Base-by-base conservation (phyloP, 2,113 vertebrate genomes). In the Eubucco bourcierii region DNA sequence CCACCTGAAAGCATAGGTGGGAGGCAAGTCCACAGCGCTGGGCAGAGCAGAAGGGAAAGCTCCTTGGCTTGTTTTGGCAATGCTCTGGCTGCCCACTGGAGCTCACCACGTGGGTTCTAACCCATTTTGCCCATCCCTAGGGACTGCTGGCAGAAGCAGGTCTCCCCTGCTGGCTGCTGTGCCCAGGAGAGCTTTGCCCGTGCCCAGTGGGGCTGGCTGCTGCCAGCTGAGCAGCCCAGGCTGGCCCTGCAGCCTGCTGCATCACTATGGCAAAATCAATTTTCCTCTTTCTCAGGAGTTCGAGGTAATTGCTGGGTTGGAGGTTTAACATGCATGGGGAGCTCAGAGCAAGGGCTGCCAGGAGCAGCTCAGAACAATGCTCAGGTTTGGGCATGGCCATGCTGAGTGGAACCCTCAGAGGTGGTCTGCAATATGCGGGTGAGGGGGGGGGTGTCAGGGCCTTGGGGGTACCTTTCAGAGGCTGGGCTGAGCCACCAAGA, bases 51-150 rank as follows among this genome's bases (percentile, higher is more conserved):
- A 12, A 15, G 28, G 8, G 2, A 58, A 47, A 63, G 55, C 9
- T 82, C 53, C 34, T 73, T 29, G 39, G 47, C 17, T 74, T 27
- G 74, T 79, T 47, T 78, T 55, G 65, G 31, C 33, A 47, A 28
- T 0, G 0, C 0, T 0, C 21, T 71, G 2, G 2, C 41, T 65
- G 28, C 46, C 64, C 0, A 1, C 14, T 2, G 1, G 37, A 21
- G 33, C 12, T 74, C 52, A 12, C 34, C 1, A 0, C 46, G 4
- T 0, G 7, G 50, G 31, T 15, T 8, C 75, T 6, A 15, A 50
- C 31, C 47, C 1, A 0, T 80, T 91, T 41, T 44, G 8, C 33
- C 21, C 9, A 2, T 64, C 52, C 73, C 52, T 13, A 34, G n/a
- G 73, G n/a, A 18, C 1, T 63, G 29, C 53, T 16, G 14, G 21